These are phyloP conservation scores for Pocillopora grandis DNA, from an alignment of 92 coral and sea anemone genomes.

Conservation along the genomic window DNA sequence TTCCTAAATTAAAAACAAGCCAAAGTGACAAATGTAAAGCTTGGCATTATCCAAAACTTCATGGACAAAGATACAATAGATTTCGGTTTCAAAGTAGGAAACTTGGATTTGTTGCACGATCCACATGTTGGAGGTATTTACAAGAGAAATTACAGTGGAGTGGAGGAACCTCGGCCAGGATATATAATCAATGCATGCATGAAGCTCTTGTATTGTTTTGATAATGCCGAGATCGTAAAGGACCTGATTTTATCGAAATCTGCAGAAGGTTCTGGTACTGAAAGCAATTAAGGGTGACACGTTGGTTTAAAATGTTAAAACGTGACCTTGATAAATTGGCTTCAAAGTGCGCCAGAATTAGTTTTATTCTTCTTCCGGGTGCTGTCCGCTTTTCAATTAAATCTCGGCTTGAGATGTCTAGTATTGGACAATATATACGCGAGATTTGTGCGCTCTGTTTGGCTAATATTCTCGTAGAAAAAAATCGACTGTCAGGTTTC, in stretches of 20 bases:
- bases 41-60: constrained; percentile 60
- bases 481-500: no score
- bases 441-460: no score
- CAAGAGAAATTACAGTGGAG: constrained; percentile 63
- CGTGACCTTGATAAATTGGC: no score
- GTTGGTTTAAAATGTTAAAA: no score
- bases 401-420: no score
- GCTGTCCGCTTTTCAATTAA: no score
- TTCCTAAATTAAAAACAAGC: constrained; percentile 57
- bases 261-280: not conserved
- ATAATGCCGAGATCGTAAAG: constrained; percentile 54
- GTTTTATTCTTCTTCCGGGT: no score
- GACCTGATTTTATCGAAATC: not conserved
- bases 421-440: no score
- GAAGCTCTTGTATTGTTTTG: constrained; percentile 59
- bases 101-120: constrained; percentile 50
- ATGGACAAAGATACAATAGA: constrained; percentile 21
- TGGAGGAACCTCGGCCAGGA: constrained; percentile 57
- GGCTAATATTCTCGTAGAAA: no score
- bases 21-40: constrained; percentile 47
- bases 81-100: constrained; percentile 32
- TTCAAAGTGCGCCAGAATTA: no score
- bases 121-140: constrained; percentile 41
- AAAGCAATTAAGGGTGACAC: no score
- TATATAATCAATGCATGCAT: constrained; percentile 71